Percentiles rank a stretch among this genome's conserved stretches.
phyloP scores from a whole-genome alignment of 2,113 vertebrate genomes.

The Dryoscopus gambensis region DNA sequence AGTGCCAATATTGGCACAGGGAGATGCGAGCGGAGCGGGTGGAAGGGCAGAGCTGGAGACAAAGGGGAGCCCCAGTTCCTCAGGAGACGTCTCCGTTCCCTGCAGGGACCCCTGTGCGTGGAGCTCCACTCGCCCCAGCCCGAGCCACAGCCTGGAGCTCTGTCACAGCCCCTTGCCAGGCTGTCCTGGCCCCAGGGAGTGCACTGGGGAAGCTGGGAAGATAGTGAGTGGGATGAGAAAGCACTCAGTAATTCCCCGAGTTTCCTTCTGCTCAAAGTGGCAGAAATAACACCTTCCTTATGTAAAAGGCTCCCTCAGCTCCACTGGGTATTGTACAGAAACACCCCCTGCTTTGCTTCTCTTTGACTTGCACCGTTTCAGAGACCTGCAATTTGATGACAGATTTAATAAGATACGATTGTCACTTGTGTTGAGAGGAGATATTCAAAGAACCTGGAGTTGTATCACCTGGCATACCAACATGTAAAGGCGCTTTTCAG shows the following conservation, averaged over 20 bases:
- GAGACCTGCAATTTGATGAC: constrained; percentile 7
- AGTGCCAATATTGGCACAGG: background rate
- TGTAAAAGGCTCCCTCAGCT: constrained; percentile 1
- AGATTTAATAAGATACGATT: constrained; percentile 42
- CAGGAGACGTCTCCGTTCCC: background rate
- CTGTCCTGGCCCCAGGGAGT: background rate
- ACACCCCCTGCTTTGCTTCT: background rate
- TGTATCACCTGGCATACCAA: constrained; percentile 31
- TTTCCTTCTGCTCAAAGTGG: background rate
- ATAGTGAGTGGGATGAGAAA: background rate
- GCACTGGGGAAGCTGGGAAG: background rate
- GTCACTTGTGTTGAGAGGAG: constrained; percentile 14
- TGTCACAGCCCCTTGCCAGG: background rate
- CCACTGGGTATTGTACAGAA: background rate
- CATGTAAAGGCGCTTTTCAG: background rate
- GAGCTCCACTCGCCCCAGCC: background rate
- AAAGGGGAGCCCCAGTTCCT: background rate
- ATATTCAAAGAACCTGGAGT: background rate
- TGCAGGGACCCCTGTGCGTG: fast-evolving
- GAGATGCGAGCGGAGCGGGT: fast-evolving
- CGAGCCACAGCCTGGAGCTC: background rate
- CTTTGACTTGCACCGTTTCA: background rate
- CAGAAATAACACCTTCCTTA: background rate
- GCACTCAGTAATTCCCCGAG: background rate
- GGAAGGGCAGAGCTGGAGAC: background rate